Evolutionary conservation across 1,140 invertebrate genomes (phyloP).

Genomic region (Micrasema longulum): DNA sequence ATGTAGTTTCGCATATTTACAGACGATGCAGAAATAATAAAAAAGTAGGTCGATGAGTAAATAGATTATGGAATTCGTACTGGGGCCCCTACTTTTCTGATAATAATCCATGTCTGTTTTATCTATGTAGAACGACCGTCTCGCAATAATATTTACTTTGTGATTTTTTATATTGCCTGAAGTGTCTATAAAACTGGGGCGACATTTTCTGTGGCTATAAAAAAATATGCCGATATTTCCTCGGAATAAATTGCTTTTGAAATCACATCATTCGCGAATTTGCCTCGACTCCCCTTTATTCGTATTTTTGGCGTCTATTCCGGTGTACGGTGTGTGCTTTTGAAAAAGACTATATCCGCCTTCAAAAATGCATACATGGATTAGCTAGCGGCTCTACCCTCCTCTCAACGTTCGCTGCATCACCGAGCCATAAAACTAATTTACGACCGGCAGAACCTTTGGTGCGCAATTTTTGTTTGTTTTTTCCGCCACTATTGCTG

Average conservation of each 20-base stretch:
- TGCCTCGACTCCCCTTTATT: constrained; percentile 6
- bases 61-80: too few species aligned
- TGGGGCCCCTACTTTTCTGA: too few species aligned
- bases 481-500: background rate
- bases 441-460: constrained; percentile 11
- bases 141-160: too few species aligned
- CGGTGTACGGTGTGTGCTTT: constrained; percentile 4
- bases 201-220: too few species aligned
- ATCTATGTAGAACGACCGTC: too few species aligned
- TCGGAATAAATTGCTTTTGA: background rate
- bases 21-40: too few species aligned
- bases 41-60: too few species aligned
- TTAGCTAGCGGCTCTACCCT: background rate
- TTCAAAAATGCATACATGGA: constrained; percentile 22
- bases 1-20: too few species aligned
- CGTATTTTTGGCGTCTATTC: background rate
- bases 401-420: constrained; percentile 16
- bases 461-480: constrained; percentile 11
- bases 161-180: too few species aligned
- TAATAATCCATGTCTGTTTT: too few species aligned
- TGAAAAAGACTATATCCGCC: constrained; percentile 12
- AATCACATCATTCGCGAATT: constrained; percentile 1
- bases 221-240: background rate
- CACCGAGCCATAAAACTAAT: constrained; percentile 17
- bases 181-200: too few species aligned